Base-by-base conservation (phyloP, 1,140 invertebrate species). In the Anoplophora glabripennis region DNA sequence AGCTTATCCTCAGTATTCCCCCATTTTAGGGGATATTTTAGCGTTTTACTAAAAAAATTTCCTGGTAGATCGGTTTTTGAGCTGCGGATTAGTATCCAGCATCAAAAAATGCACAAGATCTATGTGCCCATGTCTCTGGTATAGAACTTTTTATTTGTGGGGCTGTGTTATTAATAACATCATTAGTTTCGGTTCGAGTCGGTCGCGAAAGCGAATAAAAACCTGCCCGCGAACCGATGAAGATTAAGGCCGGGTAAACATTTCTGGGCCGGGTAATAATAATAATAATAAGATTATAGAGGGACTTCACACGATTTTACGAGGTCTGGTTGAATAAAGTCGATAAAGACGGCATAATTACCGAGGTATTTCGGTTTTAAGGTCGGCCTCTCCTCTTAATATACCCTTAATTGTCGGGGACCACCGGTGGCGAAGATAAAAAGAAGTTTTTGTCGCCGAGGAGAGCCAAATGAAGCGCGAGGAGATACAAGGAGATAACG, bases 271-370 rank as follows among this genome's bases (percentile, higher is more conserved):
- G 21, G 21, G n/a, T n/a, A n/a, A n/a, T 28, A 28, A 28, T 28
- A 11, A 53, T 53, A 53, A 53, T 53, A 38, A 53, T 53, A 17
- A 53, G 15, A 53, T 17, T 53, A 38, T 33, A 14, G 49, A 21
- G 10, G 15, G 49, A 15, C 49, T 53, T 53, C 36, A 40, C 49
- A 53, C 35, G 40, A 53, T 53, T 53, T 53, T 53, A 53, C 49
- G 49, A 53, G 5, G 40, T 41, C 36, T 11, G 2, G 18, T 41
- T 21, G 10, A 40, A 53, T 40, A 11, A 38, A 51, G 40, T 53
- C 49, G 40, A 53, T 53, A 53, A 53, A 53, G 35, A 40, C 17
- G 49, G 49, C 36, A 33, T 37, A 53, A 53, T 53, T 53, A 53
- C 15, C 21, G 36, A 53, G 49, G 49, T 53, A 53, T 53, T 38